phyloP scores from a whole-genome alignment of 2,888 invertebrate species.

The Nineta flava region DNA sequence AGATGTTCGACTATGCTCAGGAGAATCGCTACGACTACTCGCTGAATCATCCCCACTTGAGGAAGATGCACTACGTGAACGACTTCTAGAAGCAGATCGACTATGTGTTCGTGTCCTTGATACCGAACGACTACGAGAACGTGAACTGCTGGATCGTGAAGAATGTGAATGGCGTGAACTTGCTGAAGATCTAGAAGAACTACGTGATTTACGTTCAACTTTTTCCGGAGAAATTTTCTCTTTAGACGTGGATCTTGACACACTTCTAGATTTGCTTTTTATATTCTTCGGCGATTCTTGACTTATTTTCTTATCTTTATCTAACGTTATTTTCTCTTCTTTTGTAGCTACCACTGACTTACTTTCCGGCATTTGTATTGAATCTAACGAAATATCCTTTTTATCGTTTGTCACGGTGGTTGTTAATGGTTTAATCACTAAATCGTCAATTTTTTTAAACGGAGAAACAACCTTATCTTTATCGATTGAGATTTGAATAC shows the following conservation, averaged over 20 bases:
- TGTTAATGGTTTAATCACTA: neutral
- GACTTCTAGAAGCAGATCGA: constrained; percentile 23
- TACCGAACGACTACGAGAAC: constrained; percentile 15
- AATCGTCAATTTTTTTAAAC: constrained; percentile 4
- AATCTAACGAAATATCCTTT: neutral
- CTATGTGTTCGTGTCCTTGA: constrained; percentile 24
- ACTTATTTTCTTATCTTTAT: neutral
- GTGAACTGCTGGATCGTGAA: constrained; percentile 11
- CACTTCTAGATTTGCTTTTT: neutral
- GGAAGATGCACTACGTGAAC: constrained; percentile 31
- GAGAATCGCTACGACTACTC: constrained; percentile 34
- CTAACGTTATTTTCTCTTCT: neutral
- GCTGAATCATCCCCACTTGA: constrained; percentile 29
- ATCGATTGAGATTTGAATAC: constrained; percentile 6
- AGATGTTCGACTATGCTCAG: constrained; percentile 29
- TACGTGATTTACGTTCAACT: constrained; percentile 23
- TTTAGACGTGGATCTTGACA: constrained; percentile 12
- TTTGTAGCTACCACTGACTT: neutral
- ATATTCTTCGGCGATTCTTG: neutral
- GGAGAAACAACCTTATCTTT: constrained; percentile 4
- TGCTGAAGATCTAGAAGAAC: constrained; percentile 32
- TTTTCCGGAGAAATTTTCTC: constrained; percentile 13
- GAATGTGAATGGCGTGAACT: neutral
- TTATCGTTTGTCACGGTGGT: neutral
- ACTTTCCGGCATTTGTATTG: neutral